Evolutionary conservation across 2,113 vertebrate genomes (phyloP).

Genomic region (Labeo catla): DNA sequence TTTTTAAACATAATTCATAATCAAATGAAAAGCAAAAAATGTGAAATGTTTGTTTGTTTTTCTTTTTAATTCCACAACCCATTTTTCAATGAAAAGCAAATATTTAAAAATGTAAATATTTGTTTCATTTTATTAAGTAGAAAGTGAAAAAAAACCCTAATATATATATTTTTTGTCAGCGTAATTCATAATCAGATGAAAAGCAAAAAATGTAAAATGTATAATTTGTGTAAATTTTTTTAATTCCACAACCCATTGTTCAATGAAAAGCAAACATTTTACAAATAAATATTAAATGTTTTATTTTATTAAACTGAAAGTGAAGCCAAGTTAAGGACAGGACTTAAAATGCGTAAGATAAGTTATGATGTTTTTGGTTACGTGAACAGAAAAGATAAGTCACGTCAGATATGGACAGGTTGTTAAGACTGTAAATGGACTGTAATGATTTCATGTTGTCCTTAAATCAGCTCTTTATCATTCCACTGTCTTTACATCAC

Average conservation of each 20-base stretch:
- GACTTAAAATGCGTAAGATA: not conserved
- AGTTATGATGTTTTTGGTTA: not conserved
- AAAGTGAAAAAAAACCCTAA: no score
- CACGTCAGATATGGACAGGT: not conserved
- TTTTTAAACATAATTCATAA: not conserved
- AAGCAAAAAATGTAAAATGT: no score
- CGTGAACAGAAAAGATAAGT: not conserved
- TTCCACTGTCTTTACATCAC: conserved; percentile 1
- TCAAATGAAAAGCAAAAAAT: not conserved
- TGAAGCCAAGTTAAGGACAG: not conserved
- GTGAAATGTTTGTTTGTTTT: no score
- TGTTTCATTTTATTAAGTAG: not conserved
- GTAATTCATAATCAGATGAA: no score
- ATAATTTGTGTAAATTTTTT: no score
- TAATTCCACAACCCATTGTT: no score
- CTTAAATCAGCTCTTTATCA: not conserved
- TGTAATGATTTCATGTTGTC: not conserved
- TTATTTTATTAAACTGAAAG: not conserved
- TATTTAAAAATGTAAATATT: not conserved
- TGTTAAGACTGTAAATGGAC: not conserved
- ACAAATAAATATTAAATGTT: not conserved
- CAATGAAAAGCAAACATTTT: no score
- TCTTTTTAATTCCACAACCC: not conserved
- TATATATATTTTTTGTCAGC: no score
- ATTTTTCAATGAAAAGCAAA: not conserved